Percentiles rank a stretch among this genome's conserved stretches.
Conservation (phyloP, 2,797 vertebrate genomes). For the Lagothrix lagotricha region DNA sequence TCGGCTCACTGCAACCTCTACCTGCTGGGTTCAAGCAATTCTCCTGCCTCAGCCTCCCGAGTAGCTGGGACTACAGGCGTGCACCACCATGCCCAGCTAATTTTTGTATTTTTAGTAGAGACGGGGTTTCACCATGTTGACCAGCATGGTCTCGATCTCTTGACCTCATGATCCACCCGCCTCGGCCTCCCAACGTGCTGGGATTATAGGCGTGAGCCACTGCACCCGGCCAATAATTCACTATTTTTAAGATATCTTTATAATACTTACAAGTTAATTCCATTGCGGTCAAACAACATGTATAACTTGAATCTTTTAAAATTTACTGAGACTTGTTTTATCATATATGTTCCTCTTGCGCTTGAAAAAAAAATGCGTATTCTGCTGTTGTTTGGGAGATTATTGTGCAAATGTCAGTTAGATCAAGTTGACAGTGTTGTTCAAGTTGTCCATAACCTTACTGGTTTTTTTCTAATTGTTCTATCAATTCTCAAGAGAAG, state of each 20-base stretch:
- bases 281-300: not conserved
- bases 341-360: not conserved
- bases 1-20: too few species aligned
- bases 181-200: too few species aligned
- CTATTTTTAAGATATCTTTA: not conserved
- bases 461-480: not conserved
- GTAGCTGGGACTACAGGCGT: too few species aligned
- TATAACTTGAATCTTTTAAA: not conserved
- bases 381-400: not conserved
- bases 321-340: not conserved
- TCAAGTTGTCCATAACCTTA: not conserved
- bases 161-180: too few species aligned
- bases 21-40: too few species aligned
- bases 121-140: too few species aligned
- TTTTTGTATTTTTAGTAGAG: too few species aligned
- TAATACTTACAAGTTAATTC: constrained; percentile 3
- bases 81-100: too few species aligned
- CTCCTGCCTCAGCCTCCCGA: too few species aligned
- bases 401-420: not conserved
- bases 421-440: not conserved
- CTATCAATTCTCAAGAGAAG: not conserved
- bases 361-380: not conserved
- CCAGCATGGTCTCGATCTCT: too few species aligned
- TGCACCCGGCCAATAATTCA: not conserved
- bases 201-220: too few species aligned